Percentiles rank a stretch among this genome's conserved stretches.
These are phyloP conservation scores for Oryzias dopingdopingensis DNA, from an alignment of 2,797 vertebrate genomes.

Conservation along the genomic window DNA sequence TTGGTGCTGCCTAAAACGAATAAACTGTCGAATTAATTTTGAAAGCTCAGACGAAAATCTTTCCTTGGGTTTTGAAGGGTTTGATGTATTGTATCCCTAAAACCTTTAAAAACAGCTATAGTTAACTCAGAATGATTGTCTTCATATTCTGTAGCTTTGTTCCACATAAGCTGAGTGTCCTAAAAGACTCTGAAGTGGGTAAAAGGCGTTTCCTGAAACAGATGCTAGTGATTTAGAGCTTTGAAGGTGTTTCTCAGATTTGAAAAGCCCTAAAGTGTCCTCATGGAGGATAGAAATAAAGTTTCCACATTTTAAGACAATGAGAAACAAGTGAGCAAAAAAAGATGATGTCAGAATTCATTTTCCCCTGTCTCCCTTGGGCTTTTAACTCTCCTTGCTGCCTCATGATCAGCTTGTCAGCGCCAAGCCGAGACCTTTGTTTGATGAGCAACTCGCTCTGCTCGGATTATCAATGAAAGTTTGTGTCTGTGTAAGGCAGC, in stretches of 20 bases:
- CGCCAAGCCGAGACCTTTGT: slow-evolving; percentile 56
- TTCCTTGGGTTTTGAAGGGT: neutral
- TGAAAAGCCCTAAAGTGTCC: slow-evolving; percentile 23
- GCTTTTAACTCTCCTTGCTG: slow-evolving; percentile 34
- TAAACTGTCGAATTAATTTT: no score
- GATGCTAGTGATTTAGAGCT: slow-evolving; percentile 15
- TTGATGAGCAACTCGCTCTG: slow-evolving; percentile 52
- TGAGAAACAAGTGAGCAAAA: slow-evolving; percentile 33
- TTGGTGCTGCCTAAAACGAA: no score
- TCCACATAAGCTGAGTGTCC: slow-evolving; percentile 11
- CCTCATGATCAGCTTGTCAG: slow-evolving; percentile 57
- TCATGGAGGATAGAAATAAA: slow-evolving; percentile 20
- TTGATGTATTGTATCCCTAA: slow-evolving; percentile 4
- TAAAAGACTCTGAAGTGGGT: slow-evolving; percentile 11
- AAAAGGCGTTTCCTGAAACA: slow-evolving; percentile 30
- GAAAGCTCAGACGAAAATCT: no score
- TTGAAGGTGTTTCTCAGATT: slow-evolving; percentile 21
- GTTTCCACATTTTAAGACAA: slow-evolving; percentile 43
- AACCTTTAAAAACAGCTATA: slow-evolving; percentile 18
- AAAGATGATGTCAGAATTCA: slow-evolving; percentile 35
- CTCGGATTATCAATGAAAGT: slow-evolving; percentile 69
- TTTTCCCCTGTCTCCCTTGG: slow-evolving; percentile 7
- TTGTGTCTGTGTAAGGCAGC: slow-evolving; percentile 49
- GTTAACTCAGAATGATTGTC: no score
- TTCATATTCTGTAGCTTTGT: slow-evolving; percentile 1